Base-by-base conservation (phyloP, 2,113 vertebrate genomes). In the Entelurus aequoreus region DNA sequence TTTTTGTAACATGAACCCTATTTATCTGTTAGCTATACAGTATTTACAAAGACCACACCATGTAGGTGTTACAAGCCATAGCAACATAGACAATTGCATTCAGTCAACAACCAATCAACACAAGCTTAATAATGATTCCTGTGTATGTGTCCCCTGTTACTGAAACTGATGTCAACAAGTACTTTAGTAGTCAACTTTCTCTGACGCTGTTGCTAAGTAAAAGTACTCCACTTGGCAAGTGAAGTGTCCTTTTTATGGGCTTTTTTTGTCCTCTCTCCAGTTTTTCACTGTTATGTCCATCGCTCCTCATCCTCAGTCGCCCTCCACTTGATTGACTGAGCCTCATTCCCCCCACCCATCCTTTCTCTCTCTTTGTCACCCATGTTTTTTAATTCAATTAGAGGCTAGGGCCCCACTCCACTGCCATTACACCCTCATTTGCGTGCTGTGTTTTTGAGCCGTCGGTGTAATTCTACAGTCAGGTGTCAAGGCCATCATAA, bases 361-460 rank as follows among this genome's bases (percentile, higher is more conserved):
- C 49, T 42, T 69, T 67, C 58, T 67, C 75, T 70, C 66, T 77
- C 79, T 63, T 61, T 66, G 62, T 74, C 74, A 72, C 65, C 71
- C 65, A 73, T 81, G 79, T 88, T 90, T 95, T 95, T 97, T 98
- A 97, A 97, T 98, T 98, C 93, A 97, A 95, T 98, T 97, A 98
- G 91, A 92, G 87, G 81, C 90, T 88, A 89, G 90, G 92, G 84
- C 84, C 93, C 90, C 86, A 90, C 89, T 93, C 88, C 79, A 77
- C 88, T 90, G 91, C 93, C 91, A 93, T 95, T 95, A 94, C 90
- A 90, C 83, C 87, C 91, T 93, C 91, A 92, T 95, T 94, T 94
- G 89, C 90, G 86, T 86, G 90, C 90, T 87, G 87, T 78, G 77
- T 85, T 86, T 87, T 88, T 82, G 79, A 87, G 90, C 91, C 87